These are phyloP conservation scores for Pseudopodoces humilis DNA, from an alignment of 2,113 vertebrate species.

Conservation along the genomic window DNA sequence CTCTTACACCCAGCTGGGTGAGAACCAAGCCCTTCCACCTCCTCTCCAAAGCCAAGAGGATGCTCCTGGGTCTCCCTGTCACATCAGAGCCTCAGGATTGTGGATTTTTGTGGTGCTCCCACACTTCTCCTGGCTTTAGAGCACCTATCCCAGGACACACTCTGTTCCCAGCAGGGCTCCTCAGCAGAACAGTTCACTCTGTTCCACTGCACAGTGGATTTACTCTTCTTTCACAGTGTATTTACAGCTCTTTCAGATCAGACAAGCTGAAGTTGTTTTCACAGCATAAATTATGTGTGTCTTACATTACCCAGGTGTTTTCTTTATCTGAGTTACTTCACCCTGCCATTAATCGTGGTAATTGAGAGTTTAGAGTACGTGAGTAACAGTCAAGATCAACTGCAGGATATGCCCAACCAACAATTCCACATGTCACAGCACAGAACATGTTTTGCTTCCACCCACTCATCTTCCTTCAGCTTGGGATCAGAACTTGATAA, in stretches of 20 bases:
- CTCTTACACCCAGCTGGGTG: not conserved
- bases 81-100: not conserved
- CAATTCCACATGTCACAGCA: slow-evolving; percentile 37
- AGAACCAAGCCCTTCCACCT: not conserved
- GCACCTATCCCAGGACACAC: not conserved
- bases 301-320: not conserved
- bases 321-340: not conserved
- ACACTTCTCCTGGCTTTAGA: not conserved
- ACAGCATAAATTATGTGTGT: not conserved
- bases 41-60: not conserved
- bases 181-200: not conserved
- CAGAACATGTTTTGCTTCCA: slow-evolving; percentile 24
- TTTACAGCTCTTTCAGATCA: not conserved
- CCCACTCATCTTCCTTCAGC: not conserved
- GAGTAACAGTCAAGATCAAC: slow-evolving; percentile 16
- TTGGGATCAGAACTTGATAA: not conserved
- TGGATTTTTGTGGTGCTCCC: not conserved
- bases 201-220: not conserved
- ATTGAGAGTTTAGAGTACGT: not conserved
- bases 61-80: not conserved
- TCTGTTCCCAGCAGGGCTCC: not conserved
- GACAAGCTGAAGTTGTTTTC: not conserved
- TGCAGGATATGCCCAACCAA: not conserved
- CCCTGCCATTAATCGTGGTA: not conserved
- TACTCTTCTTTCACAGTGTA: not conserved